Evolutionary conservation across 2,888 invertebrate genomes (phyloP).

Genomic region (Lottia scabra): DNA sequence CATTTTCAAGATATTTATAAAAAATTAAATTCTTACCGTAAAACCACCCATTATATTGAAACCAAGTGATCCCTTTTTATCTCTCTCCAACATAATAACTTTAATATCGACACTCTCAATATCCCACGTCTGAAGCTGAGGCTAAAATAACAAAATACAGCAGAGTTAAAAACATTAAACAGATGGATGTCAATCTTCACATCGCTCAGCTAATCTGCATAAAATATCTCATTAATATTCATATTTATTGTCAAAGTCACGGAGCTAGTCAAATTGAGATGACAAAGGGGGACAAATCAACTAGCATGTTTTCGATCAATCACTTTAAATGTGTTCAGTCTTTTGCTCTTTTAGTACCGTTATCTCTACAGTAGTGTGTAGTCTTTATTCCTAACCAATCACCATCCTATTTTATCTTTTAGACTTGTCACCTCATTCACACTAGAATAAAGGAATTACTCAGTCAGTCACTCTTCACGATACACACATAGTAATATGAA

Average conservation of each 20-base stretch:
- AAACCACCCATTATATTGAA: constrained; percentile 61
- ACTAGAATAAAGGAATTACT: constrained; percentile 1
- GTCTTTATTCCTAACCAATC: no score
- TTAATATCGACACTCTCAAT: constrained; percentile 31
- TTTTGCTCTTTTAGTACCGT: no score
- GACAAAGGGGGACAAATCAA: constrained; percentile 19
- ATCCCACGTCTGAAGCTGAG: constrained; percentile 35
- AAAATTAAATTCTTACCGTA: constrained; percentile 39
- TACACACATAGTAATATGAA: background rate
- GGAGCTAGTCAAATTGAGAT: constrained; percentile 21
- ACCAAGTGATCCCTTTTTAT: constrained; percentile 48
- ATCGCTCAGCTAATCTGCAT: constrained; percentile 12
- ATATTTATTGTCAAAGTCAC: constrained; percentile 24
- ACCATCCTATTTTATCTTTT: no score
- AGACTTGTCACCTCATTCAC: no score
- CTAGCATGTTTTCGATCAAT: constrained; percentile 6
- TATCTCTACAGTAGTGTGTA: no score
- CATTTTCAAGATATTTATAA: no score
- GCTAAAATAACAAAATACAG: background rate
- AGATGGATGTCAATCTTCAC: constrained; percentile 5
- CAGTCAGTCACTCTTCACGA: background rate
- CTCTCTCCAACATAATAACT: constrained; percentile 43
- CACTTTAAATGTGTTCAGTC: constrained; percentile 9
- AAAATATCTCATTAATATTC: constrained; percentile 23
- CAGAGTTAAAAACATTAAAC: background rate